These are phyloP conservation scores for Stegodyphus dumicola DNA, from an alignment of 1,140 invertebrate species.

Conservation along the genomic window DNA sequence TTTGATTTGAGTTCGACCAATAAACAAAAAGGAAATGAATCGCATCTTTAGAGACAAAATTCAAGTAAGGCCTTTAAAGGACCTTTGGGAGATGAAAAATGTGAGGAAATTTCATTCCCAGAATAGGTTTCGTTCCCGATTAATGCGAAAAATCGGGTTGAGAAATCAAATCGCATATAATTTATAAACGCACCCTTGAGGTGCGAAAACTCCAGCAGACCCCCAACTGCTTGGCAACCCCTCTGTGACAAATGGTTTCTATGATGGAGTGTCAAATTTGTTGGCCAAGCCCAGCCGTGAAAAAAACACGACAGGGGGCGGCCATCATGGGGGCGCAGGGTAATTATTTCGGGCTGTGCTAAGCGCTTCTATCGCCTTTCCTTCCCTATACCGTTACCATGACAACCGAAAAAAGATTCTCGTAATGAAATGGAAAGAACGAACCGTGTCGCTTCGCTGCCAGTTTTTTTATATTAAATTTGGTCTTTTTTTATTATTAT, in stretches of 20 bases:
- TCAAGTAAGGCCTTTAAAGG: no score
- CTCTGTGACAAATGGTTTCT: conserved; percentile 55
- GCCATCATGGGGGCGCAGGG: conserved; percentile 16
- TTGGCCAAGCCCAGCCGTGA: conserved; percentile 46
- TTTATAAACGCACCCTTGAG: conserved; percentile 40
- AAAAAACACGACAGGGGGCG: conserved; percentile 54
- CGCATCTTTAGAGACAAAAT: no score
- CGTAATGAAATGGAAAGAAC: conserved; percentile 55
- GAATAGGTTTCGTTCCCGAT: no score
- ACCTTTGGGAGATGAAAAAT: no score
- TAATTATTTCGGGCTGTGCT: conserved; percentile 38
- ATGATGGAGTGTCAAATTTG: conserved; percentile 61
- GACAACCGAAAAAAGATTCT: conserved; percentile 47
- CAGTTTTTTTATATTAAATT: conserved; percentile 17
- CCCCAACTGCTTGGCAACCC: conserved; percentile 1
- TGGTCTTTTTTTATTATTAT: conserved; percentile 46
- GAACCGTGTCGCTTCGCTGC: conserved; percentile 29
- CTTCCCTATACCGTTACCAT: conserved; percentile 15
- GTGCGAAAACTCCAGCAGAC: conserved; percentile 5
- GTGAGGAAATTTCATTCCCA: no score
- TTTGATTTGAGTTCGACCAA: no score
- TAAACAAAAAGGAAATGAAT: no score
- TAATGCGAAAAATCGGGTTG: background rate
- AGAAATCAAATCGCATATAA: conserved; percentile 38
- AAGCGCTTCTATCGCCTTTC: conserved; percentile 12